Evolutionary conservation across 2,113 vertebrate genomes (phyloP).

Genomic region (Ascaphus truei): DNA sequence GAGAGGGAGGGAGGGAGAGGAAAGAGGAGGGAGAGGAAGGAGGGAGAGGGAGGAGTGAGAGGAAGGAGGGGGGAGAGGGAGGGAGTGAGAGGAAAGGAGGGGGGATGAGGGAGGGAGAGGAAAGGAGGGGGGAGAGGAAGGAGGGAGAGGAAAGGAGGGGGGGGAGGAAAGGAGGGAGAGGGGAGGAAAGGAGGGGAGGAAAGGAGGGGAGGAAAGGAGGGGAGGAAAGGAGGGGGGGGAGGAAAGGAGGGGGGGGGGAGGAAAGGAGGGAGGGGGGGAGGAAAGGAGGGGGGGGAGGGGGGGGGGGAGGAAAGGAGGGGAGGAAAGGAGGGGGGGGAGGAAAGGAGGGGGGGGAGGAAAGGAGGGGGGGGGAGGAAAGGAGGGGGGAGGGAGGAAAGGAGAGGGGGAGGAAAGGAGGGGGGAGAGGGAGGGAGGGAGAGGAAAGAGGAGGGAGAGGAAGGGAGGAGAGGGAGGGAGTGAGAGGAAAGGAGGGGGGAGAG

Average conservation of each 20-base stretch:
- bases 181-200: rapidly evolving
- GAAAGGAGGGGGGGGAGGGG: not conserved
- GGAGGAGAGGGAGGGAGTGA: too few species aligned
- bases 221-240: too few species aligned
- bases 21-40: conserved; percentile 55
- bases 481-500: too few species aligned
- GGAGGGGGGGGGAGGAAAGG: rapidly evolving
- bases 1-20: conserved; percentile 58
- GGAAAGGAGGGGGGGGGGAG: too few species aligned
- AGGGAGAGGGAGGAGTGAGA: conserved; percentile 46
- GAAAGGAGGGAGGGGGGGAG: not conserved
- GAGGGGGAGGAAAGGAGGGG: too few species aligned
- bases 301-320: rapidly evolving
- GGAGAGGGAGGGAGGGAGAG: too few species aligned
- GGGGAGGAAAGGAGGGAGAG: not conserved
- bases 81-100: too few species aligned
- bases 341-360: not conserved
- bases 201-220: too few species aligned
- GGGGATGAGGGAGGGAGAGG: too few species aligned
- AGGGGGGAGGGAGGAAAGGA: not conserved
- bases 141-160: rapidly evolving
- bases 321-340: rapidly evolving
- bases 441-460: too few species aligned
- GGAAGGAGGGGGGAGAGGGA: too few species aligned
- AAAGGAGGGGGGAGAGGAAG: not conserved